Evolutionary conservation across 1,140 invertebrate species (phyloP).

Genomic region (Zaprionus ornatus): DNA sequence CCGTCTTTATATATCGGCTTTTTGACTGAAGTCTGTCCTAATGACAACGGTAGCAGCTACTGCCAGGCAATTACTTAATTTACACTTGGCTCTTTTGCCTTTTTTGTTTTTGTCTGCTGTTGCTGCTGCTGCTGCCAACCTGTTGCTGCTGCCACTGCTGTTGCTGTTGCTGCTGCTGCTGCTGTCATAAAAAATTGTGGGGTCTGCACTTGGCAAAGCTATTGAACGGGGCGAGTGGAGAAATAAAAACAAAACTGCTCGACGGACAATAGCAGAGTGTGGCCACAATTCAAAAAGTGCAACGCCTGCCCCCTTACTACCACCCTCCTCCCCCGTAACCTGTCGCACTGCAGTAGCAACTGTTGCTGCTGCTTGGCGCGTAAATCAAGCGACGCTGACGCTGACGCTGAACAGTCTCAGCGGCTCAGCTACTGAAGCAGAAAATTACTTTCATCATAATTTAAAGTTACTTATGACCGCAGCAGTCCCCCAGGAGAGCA

Average conservation of each 20-base stretch:
- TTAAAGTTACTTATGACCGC: slow-evolving; percentile 81
- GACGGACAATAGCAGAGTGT: slow-evolving; percentile 53
- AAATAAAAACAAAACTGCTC: slow-evolving; percentile 28
- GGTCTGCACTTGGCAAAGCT: slow-evolving; percentile 37
- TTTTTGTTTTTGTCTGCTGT: slow-evolving; percentile 30
- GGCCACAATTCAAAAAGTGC: slow-evolving; percentile 47
- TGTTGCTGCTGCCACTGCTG: slow-evolving; percentile 26
- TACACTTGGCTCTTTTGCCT: slow-evolving; percentile 58
- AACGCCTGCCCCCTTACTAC: slow-evolving; percentile 25
- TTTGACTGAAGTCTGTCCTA: slow-evolving; percentile 55
- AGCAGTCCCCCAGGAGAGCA: slow-evolving; percentile 37
- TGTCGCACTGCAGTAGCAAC: not conserved
- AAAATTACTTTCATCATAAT: slow-evolving; percentile 83
- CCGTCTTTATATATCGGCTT: slow-evolving; percentile 48
- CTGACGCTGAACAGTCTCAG: slow-evolving; percentile 43
- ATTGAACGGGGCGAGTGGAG: slow-evolving; percentile 45
- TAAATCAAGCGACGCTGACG: slow-evolving; percentile 53
- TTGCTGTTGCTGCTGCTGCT: slow-evolving; percentile 14
- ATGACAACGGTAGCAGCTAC: slow-evolving; percentile 77
- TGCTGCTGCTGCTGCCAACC: slow-evolving; percentile 20
- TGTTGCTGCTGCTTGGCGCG: slow-evolving; percentile 28
- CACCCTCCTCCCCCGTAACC: not conserved
- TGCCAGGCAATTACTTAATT: slow-evolving; percentile 77
- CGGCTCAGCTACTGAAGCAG: slow-evolving; percentile 79
- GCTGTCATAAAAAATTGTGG: slow-evolving; percentile 40